Base-by-base conservation (phyloP, 2,888 invertebrate species). In the Clunio marinus region DNA sequence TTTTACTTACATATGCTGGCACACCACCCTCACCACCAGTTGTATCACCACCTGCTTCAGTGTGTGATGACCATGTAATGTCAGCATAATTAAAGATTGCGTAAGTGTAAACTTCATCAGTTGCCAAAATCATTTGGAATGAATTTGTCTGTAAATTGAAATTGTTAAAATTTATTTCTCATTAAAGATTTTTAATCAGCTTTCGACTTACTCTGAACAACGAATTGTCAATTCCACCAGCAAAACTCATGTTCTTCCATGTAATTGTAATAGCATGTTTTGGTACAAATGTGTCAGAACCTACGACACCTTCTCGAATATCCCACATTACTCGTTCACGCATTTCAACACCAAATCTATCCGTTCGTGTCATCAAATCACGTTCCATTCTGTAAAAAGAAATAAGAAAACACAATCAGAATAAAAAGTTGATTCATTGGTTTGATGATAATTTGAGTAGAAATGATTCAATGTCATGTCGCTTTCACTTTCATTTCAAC, bases 201-300 rank as follows among this genome's bases (percentile, higher is more conserved):
- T 17, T 15, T 5, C 20, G 25, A 77, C 81, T 79, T 76, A 88
- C 88, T 80, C 80, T 83, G 75, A 81, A 87, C n/a, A 91, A 78
- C 0, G 90, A 86, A 76, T 88, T 87, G 71, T 87, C 88, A 73
- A 90, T 91, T 72, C 94, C 94, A 65, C 94, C 94, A 74, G 91
- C 86, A 76, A 95, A 95, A 0, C 94, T 91, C 80, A 96, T 88
- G 78, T 97, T 96, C 78, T 93, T 93, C 98, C 97, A 98, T 0
- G 97, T 97, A 68, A 92, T 85, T 70, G 95, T 90, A 69, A 93
- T 81, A 2, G 88, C 92, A 75, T 95, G 95, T 75, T 95, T 93
- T 0, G 97, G 95, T 72, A 87, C 84, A 80, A 97, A 98, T 1
- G 89, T 88, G 51, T 92, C 90, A 0, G 95, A 88, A 0, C 97